phyloP scores from a whole-genome alignment of 2,113 vertebrate species.

The Chiloscyllium plagiosum region DNA sequence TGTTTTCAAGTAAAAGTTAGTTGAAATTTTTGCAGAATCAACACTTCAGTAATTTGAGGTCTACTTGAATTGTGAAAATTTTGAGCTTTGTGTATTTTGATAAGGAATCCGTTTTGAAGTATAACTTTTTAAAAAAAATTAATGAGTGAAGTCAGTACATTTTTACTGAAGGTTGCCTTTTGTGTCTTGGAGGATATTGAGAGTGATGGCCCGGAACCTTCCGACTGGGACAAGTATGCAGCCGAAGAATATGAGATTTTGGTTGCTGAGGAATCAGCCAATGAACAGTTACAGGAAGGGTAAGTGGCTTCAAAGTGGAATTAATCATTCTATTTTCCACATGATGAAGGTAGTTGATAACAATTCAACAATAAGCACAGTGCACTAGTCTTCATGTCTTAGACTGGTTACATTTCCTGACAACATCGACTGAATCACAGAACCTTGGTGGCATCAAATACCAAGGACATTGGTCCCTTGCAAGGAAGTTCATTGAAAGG shows the following conservation, averaged over 20 bases:
- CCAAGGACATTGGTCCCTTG: background rate
- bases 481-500: background rate
- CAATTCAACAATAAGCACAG: too few species aligned
- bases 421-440: background rate
- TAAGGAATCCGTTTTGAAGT: background rate
- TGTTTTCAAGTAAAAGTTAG: background rate
- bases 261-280: conserved; percentile 91
- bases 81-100: background rate
- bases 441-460: background rate
- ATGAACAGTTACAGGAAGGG: conserved; percentile 87
- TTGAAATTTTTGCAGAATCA: background rate
- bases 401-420: background rate
- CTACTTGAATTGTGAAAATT: background rate
- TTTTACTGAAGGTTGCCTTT: background rate
- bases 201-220: conserved; percentile 85
- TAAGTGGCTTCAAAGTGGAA: conserved; percentile 48
- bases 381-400: background rate
- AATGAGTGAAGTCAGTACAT: background rate
- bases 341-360: too few species aligned
- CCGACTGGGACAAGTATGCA: conserved; percentile 96
- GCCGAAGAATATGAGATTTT: conserved; percentile 95
- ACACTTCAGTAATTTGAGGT: background rate
- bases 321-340: background rate
- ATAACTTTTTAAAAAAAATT: background rate
- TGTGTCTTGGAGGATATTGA: conserved; percentile 71